Conservation (phyloP, 2,113 vertebrate genomes). For the Notarius lentiginosus region DNA sequence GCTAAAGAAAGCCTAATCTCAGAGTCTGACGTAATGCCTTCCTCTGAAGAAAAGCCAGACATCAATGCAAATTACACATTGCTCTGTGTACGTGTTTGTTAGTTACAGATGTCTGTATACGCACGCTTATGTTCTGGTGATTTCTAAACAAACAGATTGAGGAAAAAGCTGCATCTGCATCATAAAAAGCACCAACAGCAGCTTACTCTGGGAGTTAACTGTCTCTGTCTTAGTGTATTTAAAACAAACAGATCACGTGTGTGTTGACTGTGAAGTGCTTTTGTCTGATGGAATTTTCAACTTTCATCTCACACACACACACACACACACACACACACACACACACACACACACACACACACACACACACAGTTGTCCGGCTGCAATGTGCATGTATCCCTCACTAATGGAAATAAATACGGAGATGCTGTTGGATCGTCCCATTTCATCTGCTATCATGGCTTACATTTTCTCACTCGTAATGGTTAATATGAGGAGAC, state of each 20-base stretch:
- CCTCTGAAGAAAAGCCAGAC: conserved; percentile 50
- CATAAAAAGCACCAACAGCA: not conserved
- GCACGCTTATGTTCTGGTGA: not conserved
- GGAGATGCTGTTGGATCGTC: not conserved
- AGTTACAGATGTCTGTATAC: not conserved
- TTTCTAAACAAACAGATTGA: not conserved
- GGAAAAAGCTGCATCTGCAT: too few species aligned
- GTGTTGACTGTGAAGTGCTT: not conserved
- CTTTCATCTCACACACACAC: too few species aligned
- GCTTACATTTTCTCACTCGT: not conserved
- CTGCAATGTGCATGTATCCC: not conserved
- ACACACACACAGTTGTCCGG: not conserved
- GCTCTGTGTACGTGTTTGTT: not conserved
- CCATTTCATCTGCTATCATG: not conserved
- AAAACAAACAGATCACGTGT: conserved; percentile 13
- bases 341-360: too few species aligned
- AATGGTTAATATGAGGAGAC: not conserved
- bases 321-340: too few species aligned
- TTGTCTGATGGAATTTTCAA: not conserved
- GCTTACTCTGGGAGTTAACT: too few species aligned
- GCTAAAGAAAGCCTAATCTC: conserved; percentile 52
- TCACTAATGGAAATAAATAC: not conserved
- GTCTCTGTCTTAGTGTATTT: not conserved
- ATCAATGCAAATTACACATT: not conserved
- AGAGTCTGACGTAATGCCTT: conserved; percentile 69